phyloP scores from a whole-genome alignment of 2,113 vertebrate species.

The Bucco capensis region DNA sequence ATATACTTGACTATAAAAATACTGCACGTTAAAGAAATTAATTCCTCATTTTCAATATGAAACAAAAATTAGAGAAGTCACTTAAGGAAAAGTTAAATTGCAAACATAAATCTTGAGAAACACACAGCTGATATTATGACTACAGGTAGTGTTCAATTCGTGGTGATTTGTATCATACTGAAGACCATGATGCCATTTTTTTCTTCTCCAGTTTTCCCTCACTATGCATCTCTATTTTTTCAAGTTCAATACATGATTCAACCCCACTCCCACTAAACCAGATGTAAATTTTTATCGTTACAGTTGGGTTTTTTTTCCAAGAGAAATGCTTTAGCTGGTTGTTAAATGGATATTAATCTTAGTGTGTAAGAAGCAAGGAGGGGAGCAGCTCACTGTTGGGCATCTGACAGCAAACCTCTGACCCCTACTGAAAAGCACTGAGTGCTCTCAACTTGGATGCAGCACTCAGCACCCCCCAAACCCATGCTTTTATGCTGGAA shows the following conservation, averaged over 20 bases:
- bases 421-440: not conserved
- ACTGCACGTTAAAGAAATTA: not conserved
- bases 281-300: not conserved
- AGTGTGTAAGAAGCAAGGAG: not conserved
- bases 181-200: not conserved
- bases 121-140: not conserved
- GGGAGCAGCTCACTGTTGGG: not conserved
- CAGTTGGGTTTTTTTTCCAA: not conserved
- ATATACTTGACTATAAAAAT: not conserved
- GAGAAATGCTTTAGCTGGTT: not conserved
- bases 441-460: not conserved
- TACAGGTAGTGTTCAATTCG: not conserved
- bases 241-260: not conserved
- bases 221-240: not conserved
- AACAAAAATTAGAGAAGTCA: not conserved
- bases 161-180: not conserved
- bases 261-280: not conserved
- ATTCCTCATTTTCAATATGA: not conserved
- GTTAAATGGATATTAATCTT: not conserved
- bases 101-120: constrained; percentile 6
- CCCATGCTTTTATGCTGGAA: not conserved
- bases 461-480: not conserved
- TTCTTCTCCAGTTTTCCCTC: not conserved
- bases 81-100: not conserved
- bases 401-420: not conserved